A percentile compares a stretch with the other conserved stretches of the same genome.
phyloP scores from a whole-genome alignment of 2,888 invertebrate species.

The Drosophila paramelanica region DNA sequence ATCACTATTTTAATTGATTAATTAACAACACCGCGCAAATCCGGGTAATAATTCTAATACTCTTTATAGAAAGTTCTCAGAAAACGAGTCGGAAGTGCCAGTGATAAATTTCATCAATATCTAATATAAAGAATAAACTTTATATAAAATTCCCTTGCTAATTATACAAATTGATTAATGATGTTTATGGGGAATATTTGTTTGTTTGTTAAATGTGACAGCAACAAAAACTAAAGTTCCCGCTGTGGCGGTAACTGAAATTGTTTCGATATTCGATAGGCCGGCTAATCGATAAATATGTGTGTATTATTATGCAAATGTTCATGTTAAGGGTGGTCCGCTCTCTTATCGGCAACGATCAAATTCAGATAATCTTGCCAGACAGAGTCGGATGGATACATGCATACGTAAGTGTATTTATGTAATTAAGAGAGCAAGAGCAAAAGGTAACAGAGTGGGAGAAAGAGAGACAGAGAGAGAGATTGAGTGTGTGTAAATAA shows the following conservation, averaged over 20 bases:
- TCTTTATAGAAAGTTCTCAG: neutral
- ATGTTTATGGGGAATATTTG: neutral
- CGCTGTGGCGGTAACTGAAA: neutral
- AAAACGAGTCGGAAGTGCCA: neutral
- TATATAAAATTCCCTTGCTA: neutral
- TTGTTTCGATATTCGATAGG: neutral
- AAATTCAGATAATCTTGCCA: constrained; percentile 7
- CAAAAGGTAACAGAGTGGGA: neutral
- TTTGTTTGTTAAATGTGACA: neutral
- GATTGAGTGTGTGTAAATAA: constrained; percentile 28
- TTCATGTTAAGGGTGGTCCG: constrained; percentile 29
- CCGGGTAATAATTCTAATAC: too few species aligned
- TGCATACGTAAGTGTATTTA: neutral
- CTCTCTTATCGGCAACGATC: constrained; percentile 33
- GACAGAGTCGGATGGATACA: constrained; percentile 7
- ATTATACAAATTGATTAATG: neutral
- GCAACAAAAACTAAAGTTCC: too few species aligned
- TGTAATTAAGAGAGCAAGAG: constrained; percentile 22
- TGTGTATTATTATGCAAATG: constrained; percentile 19
- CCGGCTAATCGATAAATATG: neutral
- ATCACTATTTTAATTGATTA: too few species aligned
- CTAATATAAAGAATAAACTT: neutral
- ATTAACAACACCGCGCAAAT: too few species aligned
- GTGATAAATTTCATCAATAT: neutral
- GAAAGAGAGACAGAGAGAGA: neutral